Conservation (phyloP, 2,113 vertebrate species). For the Hepsetus odoe region DNA sequence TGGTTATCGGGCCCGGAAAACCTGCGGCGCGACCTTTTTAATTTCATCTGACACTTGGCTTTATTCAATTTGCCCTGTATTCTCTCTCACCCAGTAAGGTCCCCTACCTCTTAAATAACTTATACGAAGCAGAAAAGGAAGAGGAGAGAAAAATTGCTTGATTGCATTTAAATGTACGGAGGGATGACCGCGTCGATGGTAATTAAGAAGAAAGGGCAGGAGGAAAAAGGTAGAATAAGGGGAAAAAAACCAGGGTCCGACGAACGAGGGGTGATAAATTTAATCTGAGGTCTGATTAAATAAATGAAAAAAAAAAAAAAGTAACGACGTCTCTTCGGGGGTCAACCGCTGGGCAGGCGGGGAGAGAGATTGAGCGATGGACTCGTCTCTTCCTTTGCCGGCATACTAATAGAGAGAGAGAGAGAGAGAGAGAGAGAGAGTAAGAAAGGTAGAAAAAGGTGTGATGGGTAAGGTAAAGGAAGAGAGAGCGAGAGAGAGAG, state of each 20-base stretch:
- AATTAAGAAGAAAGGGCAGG: conserved; percentile 50
- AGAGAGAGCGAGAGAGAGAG: background rate
- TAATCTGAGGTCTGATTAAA: conserved; percentile 60
- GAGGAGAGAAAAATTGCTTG: conserved; percentile 33
- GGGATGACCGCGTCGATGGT: conserved; percentile 34
- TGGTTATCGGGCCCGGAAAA: conserved; percentile 29
- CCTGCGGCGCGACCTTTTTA: conserved; percentile 39
- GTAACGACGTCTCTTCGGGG: conserved; percentile 39
- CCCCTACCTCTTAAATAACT: conserved; percentile 31
- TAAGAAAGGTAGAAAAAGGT: conserved; percentile 27
- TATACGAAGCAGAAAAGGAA: conserved; percentile 7
- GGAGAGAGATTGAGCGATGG: conserved; percentile 43
- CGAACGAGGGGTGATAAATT: conserved; percentile 57
- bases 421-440: background rate
- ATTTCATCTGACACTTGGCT: conserved; percentile 48
- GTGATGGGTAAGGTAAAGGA: conserved; percentile 2
- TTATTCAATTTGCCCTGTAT: conserved; percentile 56
- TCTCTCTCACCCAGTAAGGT: conserved; percentile 36
- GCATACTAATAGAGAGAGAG: conserved; percentile 37
- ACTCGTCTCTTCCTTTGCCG: conserved; percentile 35
- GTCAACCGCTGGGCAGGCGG: conserved; percentile 37
- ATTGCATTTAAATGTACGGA: conserved; percentile 45
- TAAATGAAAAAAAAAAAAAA: conserved; percentile 41
- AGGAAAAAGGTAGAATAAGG: conserved; percentile 47
- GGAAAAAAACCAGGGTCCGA: conserved; percentile 47